phyloP scores from a whole-genome alignment of 2,797 vertebrate species.

The Labeo calbasu region DNA sequence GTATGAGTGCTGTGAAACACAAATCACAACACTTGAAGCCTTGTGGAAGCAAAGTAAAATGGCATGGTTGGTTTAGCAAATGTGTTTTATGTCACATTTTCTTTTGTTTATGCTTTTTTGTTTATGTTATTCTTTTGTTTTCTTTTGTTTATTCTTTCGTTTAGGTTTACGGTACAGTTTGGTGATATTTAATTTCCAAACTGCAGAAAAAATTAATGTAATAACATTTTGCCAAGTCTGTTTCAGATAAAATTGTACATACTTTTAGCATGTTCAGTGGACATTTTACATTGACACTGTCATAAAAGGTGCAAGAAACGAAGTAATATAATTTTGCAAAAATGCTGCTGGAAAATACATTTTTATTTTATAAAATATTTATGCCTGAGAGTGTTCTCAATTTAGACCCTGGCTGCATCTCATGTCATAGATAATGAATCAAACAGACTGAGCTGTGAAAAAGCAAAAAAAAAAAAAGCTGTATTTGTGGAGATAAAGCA shows the following conservation, averaged over 20 bases:
- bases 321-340: background rate
- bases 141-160: background rate
- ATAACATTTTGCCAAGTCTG: background rate
- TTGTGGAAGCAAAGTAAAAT: background rate
- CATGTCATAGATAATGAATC: background rate
- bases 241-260: background rate
- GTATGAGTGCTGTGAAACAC: background rate
- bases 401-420: background rate
- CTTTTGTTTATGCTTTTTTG: too few relatives aligned
- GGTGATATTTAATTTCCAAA: background rate
- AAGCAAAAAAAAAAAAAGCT: background rate
- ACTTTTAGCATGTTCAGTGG: background rate
- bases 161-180: background rate
- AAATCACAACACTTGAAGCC: background rate
- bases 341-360: background rate
- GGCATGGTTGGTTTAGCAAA: background rate
- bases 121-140: background rate
- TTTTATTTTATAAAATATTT: conserved; percentile 4
- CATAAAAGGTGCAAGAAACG: background rate
- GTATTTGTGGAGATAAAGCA: background rate
- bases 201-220: background rate
- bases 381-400: background rate
- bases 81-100: background rate
- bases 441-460: background rate
- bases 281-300: background rate